Percentiles rank a stretch among this genome's conserved stretches.
Evolutionary conservation across 1,140 invertebrate species (phyloP).

Genomic region (Spodoptera litura): DNA sequence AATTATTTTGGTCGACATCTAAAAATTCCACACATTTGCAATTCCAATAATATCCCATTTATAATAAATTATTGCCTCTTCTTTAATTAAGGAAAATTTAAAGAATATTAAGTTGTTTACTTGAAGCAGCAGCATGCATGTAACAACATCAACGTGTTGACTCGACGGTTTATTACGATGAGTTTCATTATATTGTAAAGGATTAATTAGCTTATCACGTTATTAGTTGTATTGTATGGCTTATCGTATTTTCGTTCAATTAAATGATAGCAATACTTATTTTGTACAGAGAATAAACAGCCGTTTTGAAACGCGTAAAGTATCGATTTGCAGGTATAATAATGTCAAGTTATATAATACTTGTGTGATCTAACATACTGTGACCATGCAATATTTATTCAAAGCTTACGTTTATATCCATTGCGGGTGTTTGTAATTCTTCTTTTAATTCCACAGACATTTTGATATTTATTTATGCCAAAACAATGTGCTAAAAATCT

Average conservation of each 20-base stretch:
- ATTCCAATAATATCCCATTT: neutral
- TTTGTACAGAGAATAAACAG: neutral
- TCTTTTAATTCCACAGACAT: conserved; percentile 21
- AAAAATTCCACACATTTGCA: conserved; percentile 24
- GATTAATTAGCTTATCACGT: neutral
- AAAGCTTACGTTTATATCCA: conserved; percentile 22
- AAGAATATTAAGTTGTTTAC: neutral
- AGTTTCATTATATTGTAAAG: neutral
- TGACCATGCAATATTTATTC: neutral
- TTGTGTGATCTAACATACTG: too few species aligned
- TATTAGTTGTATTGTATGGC: neutral
- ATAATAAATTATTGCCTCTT: neutral
- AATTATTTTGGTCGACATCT: neutral
- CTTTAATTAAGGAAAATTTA: neutral
- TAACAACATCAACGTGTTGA: too few species aligned
- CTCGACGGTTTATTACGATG: neutral
- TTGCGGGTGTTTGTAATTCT: conserved; percentile 1
- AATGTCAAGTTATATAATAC: too few species aligned
- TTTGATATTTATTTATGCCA: conserved; percentile 14
- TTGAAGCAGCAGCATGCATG: too few species aligned
- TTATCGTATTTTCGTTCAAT: conserved; percentile 6
- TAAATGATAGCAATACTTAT: neutral
- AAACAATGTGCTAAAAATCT: neutral
- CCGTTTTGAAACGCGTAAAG: neutral
- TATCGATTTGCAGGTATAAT: too few species aligned